Base-by-base conservation (phyloP, 1,140 invertebrate genomes). In the Cherax destructor region DNA sequence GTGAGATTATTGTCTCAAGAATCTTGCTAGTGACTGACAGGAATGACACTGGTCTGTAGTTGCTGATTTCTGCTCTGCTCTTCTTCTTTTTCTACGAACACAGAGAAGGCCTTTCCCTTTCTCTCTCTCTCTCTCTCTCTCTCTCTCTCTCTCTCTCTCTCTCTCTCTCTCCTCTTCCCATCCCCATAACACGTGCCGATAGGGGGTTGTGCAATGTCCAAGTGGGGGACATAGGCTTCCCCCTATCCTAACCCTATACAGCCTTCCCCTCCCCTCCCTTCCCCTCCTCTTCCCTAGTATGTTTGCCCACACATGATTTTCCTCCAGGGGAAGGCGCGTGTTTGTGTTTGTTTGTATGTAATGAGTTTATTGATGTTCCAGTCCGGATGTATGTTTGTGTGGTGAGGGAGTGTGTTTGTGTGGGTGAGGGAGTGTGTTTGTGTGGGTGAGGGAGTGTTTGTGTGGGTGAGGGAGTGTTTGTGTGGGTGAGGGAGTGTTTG, bases 321-420 rank as follows among this genome's bases (percentile, higher is more conserved):
- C 6, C 13, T n/a, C 11, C 18, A 9, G 24, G 52, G 50, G 7
- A 13, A 18, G 30, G 21, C 18, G 56, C 30, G 56, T 69, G 56
- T 84, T 7, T 84, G 49, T 84, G 59, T 84, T 69, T 84, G 83
- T 84, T 56, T n/a, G 59, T 24, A 13, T 69, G 83, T 84, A 84
- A 84, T 84, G 83, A 84, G 83, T 72, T 84, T 84, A 84, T 84
- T 30, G 83, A 84, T 72, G 83, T 69, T 30, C 24, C 21, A 30
- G 18, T 6, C 10, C 24, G 56, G 30, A 77, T 49, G n/a, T 30
- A 13, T 9, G 52, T 56, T 56, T 7, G n/a, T 7, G 76, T 7
- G 76, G 47, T 21, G 76, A 30, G 76, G 78, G 78, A 41, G 47
- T 47, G 3, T 80, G 30, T 41, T 41, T 41, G 30, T 41, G 30